Conservation (phyloP, 2,797 vertebrate species). For the Passerculus sandwichensis region DNA sequence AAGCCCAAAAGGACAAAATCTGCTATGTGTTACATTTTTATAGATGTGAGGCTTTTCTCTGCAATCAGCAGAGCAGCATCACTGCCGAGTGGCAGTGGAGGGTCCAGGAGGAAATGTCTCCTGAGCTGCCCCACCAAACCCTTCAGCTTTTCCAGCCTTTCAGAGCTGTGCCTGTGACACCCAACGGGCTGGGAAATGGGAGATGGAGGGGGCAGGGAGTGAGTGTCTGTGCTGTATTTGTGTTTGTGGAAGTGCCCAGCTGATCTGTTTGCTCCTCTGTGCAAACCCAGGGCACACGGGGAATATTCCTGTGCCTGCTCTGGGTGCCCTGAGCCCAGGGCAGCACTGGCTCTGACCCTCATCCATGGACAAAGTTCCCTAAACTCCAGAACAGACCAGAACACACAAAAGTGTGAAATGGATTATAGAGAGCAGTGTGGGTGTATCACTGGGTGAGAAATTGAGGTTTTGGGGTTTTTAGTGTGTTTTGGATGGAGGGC, state of each 20-base stretch:
- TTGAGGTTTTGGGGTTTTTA: too few relatives aligned
- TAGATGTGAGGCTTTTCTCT: not conserved
- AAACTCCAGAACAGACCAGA: too few relatives aligned
- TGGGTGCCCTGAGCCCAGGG: too few relatives aligned
- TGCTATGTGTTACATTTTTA: not conserved
- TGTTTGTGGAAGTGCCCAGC: not conserved
- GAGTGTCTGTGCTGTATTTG: not conserved
- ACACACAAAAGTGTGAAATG: too few relatives aligned
- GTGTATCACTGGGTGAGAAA: too few relatives aligned
- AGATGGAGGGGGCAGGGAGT: not conserved
- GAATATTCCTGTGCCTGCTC: too few relatives aligned
- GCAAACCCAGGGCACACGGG: too few relatives aligned
- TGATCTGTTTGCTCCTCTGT: not conserved
- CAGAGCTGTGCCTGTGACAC: fast-evolving
- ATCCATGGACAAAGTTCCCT: too few relatives aligned
- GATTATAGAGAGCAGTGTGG: too few relatives aligned
- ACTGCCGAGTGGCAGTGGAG: not conserved
- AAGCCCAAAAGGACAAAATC: conserved; percentile 1
- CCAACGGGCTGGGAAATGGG: not conserved
- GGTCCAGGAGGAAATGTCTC: not conserved
- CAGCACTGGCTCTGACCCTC: too few relatives aligned
- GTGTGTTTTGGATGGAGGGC: too few relatives aligned
- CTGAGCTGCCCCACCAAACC: not conserved
- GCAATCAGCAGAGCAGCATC: not conserved
- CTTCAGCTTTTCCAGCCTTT: not conserved